Evolutionary conservation across 2,113 vertebrate genomes (phyloP), one percentile per base, ranked within the genome.

Genomic region (Dromas ardeola): DNA sequence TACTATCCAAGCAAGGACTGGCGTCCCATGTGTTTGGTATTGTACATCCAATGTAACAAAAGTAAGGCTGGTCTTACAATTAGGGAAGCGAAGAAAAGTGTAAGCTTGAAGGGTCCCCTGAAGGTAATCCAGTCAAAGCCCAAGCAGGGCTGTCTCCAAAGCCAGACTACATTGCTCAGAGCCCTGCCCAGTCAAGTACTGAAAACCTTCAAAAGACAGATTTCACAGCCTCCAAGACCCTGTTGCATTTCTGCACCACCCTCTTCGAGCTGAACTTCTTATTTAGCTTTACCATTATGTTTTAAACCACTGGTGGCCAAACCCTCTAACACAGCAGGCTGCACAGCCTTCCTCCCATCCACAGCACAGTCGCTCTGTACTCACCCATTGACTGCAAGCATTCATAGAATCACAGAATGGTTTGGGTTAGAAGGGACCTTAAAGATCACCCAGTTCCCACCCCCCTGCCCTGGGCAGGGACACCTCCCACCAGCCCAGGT

Each of bases 1-100:
- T 1, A 8, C 19, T 58, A 13, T 2, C 45, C 85, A 40, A 45
- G 30, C 36, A 25, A 59, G 74, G 52, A 5, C 27, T 78, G 21
- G 0, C 2, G 0, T 23, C 77, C 66, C 45, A 5, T 2, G 10
- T 6, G 34, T 7, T 59, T 53, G 38, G 66, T n/a, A 36, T 74
- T 20, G 36, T 0, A 8, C 5, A 6, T 13, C 27, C 61, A 38
- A 50, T 9, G 3, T 4, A 43, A 56, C 45, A 27, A 11, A 79
- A 87, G 34, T 6, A 17, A 53, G 45, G 36, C 50, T 72, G 43
- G 30, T 80, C 69, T 72, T 77, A 58, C 43, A 58, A 59, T 50
- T 29, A 65, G 22, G 34, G 9, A 59, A 63, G 25, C 65, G 49
- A 69, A 40, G 38, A 69, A 59, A 84, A 77, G 34, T 12, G 26